These are phyloP conservation scores for Champsocephalus gunnari DNA, from an alignment of 2,797 vertebrate genomes.

Conservation along the genomic window DNA sequence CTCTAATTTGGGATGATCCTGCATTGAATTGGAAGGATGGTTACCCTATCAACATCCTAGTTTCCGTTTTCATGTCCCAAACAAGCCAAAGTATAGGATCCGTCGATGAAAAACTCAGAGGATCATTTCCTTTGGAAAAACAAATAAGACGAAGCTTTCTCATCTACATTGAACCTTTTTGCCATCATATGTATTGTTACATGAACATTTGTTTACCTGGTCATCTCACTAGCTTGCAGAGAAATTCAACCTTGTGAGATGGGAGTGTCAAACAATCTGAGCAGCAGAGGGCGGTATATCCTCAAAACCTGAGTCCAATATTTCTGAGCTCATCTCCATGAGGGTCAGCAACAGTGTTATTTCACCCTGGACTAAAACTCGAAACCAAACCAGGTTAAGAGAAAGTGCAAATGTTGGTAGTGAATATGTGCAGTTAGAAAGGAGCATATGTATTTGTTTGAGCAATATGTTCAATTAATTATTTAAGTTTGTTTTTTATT, in stretches of 20 bases:
- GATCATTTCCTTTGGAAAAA: not conserved
- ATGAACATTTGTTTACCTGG: not conserved
- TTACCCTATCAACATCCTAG: too few relatives aligned
- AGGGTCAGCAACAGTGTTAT: not conserved
- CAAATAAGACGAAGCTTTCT: not conserved
- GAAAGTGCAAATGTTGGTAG: not conserved
- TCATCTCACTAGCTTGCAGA: not conserved
- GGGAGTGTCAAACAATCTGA: not conserved
- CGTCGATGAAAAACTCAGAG: not conserved
- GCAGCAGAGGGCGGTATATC: slow-evolving; percentile 50
- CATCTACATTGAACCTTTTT: not conserved
- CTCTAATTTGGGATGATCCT: too few relatives aligned
- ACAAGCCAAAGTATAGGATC: not conserved
- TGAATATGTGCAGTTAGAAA: not conserved
- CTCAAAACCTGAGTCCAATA: not conserved
- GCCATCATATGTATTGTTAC: too few relatives aligned
- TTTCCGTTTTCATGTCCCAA: not conserved
- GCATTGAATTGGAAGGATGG: too few relatives aligned
- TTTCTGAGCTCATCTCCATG: not conserved
- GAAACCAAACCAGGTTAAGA: not conserved
- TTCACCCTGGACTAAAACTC: not conserved
- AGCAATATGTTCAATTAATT: not conserved
- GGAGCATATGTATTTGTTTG: not conserved
- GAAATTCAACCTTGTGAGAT: not conserved
- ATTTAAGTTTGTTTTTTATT: too few relatives aligned